These are phyloP conservation scores for Allacma fusca DNA, from an alignment of 2,888 invertebrate species.

Conservation along the genomic window DNA sequence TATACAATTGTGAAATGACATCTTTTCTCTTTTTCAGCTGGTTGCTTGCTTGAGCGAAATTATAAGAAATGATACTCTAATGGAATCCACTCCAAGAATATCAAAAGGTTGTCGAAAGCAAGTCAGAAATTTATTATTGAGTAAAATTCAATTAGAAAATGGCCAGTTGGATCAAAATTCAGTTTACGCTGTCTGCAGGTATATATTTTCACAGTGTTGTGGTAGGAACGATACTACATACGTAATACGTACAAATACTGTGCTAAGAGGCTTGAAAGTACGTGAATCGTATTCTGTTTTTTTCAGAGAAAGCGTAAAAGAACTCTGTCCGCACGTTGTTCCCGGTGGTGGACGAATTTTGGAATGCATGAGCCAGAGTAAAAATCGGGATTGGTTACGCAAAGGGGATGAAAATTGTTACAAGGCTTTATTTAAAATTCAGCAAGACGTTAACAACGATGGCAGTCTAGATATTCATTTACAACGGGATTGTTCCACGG, in stretches of 20 bases:
- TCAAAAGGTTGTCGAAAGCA: constrained; percentile 90
- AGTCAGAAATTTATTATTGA: constrained; percentile 86
- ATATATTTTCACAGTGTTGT: too few relatives aligned
- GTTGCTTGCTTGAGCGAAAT: constrained; percentile 88
- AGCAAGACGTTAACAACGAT: constrained; percentile 75
- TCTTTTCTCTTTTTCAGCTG: constrained; percentile 68
- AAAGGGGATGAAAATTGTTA: constrained; percentile 71
- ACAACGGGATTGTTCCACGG: constrained; percentile 81
- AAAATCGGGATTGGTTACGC: constrained; percentile 42
- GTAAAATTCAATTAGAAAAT: constrained; percentile 80
- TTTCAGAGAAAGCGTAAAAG: constrained; percentile 82
- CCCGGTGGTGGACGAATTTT: constrained; percentile 84
- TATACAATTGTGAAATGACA: constrained; percentile 12
- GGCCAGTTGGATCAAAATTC: constrained; percentile 79
- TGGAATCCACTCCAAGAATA: constrained; percentile 78
- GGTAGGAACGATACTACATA: too few relatives aligned
- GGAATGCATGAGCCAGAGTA: constrained; percentile 75
- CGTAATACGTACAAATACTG: too few relatives aligned
- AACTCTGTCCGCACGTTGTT: constrained; percentile 77
- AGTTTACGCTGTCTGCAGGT: constrained; percentile 62
- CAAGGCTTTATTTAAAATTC: constrained; percentile 82
- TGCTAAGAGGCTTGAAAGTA: too few relatives aligned
- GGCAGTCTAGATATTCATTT: constrained; percentile 79
- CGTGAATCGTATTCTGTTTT: too few relatives aligned
- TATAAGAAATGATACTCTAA: constrained; percentile 87